These are phyloP conservation scores for Rhinogobio ventralis DNA, from an alignment of 2,797 vertebrate species.

Conservation along the genomic window DNA sequence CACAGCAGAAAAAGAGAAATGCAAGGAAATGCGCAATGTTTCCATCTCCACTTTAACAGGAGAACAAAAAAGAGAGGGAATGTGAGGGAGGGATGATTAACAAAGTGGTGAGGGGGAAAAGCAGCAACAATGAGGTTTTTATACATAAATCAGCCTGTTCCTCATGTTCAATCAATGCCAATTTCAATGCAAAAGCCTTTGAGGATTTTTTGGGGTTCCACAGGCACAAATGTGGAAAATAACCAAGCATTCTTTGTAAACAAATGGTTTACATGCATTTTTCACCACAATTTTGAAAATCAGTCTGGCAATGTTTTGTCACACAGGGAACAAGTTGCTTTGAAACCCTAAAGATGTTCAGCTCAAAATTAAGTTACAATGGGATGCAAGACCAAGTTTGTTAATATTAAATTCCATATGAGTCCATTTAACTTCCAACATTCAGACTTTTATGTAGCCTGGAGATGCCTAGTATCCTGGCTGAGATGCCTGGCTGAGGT, in stretches of 20 bases:
- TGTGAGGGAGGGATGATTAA: conserved; percentile 26
- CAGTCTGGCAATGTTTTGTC: conserved; percentile 4
- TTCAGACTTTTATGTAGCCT: background rate
- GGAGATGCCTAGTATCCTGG: no score
- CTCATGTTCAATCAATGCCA: background rate
- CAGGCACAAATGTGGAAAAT: conserved; percentile 15
- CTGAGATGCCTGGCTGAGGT: background rate
- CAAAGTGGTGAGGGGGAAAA: background rate
- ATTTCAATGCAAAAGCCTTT: conserved; percentile 22
- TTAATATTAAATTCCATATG: background rate
- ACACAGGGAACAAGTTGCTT: conserved; percentile 6
- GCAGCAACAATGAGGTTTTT: conserved; percentile 43
- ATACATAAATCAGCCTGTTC: conserved; percentile 43
- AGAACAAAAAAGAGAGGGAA: conserved; percentile 32
- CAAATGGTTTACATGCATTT: conserved; percentile 12
- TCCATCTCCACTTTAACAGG: conserved; percentile 46
- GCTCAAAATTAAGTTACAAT: background rate
- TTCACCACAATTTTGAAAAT: conserved; percentile 8
- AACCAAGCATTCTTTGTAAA: conserved; percentile 20
- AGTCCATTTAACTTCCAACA: background rate
- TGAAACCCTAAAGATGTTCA: background rate
- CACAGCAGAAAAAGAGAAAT: conserved; percentile 51
- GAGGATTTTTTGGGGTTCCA: conserved; percentile 7
- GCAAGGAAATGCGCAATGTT: conserved; percentile 51
- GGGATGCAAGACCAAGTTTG: background rate